Base-by-base conservation (phyloP, 2,888 invertebrate genomes). In the Drosophila anomalipes region DNA sequence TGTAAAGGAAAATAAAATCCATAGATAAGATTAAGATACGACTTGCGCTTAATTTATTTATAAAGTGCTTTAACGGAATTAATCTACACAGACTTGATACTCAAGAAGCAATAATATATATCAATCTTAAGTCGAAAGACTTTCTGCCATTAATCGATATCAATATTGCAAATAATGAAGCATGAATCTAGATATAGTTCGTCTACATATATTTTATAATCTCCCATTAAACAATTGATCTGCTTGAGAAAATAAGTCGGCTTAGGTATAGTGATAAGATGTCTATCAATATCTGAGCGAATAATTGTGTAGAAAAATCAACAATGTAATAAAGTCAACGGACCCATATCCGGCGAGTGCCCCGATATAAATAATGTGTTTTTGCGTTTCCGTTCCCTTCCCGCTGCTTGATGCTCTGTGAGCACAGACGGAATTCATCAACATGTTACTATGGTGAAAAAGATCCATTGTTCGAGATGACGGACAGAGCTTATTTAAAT, bases 401-500 rank as follows among this genome's bases (percentile, higher is more conserved):
- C 77, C 66, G 53, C 22, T 12, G 47, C 49, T 22, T 10, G 14
- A 4, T n/a, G 35, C 67, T 49, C 32, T 51, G 49, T 32, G 30
- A 16, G 51, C 53, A 28, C 60, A 22, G 12, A 37, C 44, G 47
- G 65, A 79, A 85, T 87, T 89, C 85, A 80, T 85, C 88, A 87
- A 85, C 84, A 86, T 86, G 90, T 86, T 90, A 86, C 86, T 86
- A 86, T 67, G 68, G 60, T 72, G 81, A 68, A 79, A 65, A 61
- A 74, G 74, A 86, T 85, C 85, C 66, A 85, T 85, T 89, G 89
- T 89, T 84, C 70, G 82, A 65, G 64, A 68, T 62, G 79, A 47
- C 66, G 79, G 82, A 77, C 84, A 82, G 74, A 90, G 82, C 88
- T 89, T 90, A 88, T 88, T 91, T 89, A 89, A 86, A 89, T 89